Conservation (phyloP, 1,140 invertebrate genomes). For the Xylocopa sonorina region DNA sequence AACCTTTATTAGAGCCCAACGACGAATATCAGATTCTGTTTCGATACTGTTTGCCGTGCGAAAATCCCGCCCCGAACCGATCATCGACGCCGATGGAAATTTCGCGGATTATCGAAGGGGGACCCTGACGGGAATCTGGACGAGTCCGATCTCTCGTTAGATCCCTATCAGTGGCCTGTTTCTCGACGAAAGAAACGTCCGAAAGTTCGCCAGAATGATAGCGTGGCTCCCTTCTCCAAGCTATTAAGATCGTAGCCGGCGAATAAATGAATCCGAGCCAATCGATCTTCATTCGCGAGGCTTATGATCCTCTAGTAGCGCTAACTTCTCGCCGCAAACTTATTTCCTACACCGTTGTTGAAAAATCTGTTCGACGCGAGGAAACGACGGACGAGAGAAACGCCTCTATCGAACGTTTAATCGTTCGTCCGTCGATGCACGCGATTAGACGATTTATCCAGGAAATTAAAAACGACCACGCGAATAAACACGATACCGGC, state of each 20-base stretch:
- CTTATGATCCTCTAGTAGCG: not conserved
- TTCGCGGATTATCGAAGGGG: not conserved
- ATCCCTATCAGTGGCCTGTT: not conserved
- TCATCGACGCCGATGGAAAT: slow-evolving; percentile 8
- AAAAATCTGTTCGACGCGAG: too few species aligned
- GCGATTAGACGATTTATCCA: not conserved
- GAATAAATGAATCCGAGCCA: not conserved
- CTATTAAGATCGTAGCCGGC: not conserved
- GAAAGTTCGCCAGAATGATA: not conserved
- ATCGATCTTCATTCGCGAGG: slow-evolving; percentile 8
- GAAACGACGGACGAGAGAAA: not conserved
- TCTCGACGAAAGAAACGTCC: too few species aligned
- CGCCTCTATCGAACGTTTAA: not conserved
- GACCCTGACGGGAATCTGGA: not conserved
- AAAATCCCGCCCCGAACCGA: not conserved
- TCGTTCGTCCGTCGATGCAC: not conserved
- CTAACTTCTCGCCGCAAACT: not conserved
- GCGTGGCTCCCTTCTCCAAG: not conserved
- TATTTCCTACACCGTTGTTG: not conserved
- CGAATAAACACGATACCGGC: slow-evolving; percentile 5
- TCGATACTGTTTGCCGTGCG: slow-evolving; percentile 13
- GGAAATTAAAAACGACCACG: not conserved
- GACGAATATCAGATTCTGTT: slow-evolving; percentile 6
- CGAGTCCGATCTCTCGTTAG: not conserved
- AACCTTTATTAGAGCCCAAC: not conserved